Conservation (phyloP, 2,888 invertebrate species). For the Scaptomyza polygonia region DNA sequence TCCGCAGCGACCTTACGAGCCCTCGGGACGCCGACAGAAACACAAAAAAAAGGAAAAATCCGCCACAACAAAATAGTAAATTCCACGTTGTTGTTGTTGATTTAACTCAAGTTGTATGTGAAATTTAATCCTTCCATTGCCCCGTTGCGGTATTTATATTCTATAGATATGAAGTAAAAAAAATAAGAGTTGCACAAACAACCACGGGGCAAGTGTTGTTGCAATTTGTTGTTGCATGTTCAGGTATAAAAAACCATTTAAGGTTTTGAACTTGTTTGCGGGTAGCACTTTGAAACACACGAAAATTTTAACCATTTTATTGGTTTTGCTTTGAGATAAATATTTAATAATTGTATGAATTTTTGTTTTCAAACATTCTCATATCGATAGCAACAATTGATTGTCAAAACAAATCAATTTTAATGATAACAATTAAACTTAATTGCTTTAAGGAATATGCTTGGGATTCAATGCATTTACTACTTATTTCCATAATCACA, state of each 20-base stretch:
- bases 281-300: not conserved
- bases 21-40: not conserved
- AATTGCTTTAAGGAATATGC: conserved; percentile 4
- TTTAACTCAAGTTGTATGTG: not conserved
- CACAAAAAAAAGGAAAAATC: not conserved
- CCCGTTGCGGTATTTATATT: not conserved
- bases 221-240: not conserved
- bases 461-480: conserved; percentile 3
- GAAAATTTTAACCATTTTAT: not conserved
- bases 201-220: not conserved
- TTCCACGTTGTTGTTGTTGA: not conserved
- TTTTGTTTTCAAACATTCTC: not conserved
- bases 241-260: not conserved
- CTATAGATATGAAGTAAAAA: not conserved
- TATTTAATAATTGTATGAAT: not conserved
- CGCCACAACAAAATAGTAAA: not conserved
- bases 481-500: conserved; percentile 12
- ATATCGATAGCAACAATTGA: not conserved
- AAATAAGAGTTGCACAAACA: no score
- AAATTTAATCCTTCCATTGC: not conserved
- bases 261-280: not conserved
- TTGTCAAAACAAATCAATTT: conserved; percentile 14
- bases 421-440: conserved; percentile 36
- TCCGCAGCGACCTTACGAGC: not conserved
- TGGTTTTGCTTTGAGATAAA: not conserved